Evolutionary conservation across 2,888 invertebrate genomes (phyloP), one percentile per base, ranked within the genome.

Genomic region (Amphiduros pacificus): DNA sequence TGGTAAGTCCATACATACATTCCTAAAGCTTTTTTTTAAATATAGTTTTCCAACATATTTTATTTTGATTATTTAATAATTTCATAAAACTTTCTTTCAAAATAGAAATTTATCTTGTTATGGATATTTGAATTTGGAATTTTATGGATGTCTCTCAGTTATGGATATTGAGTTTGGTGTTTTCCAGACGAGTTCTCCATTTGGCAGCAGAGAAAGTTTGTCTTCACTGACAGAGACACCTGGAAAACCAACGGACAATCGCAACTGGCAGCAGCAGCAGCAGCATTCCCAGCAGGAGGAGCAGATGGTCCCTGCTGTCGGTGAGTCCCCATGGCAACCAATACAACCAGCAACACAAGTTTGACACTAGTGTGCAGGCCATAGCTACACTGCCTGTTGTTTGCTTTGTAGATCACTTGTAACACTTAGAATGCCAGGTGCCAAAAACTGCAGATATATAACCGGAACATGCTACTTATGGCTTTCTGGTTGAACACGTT

Each of bases 131-230:
- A n/a, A n/a, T n/a, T n/a, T n/a, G n/a, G n/a, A n/a, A n/a, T n/a
- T n/a, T n/a, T n/a, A n/a, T n/a, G n/a, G n/a, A n/a, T n/a, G n/a
- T n/a, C n/a, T n/a, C n/a, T n/a, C n/a, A n/a, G n/a, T n/a, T n/a
- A n/a, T n/a, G n/a, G n/a, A n/a, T n/a, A n/a, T n/a, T n/a, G n/a
- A n/a, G n/a, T n/a, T n/a, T 55, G 36, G 6, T 24, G 11, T 29
- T 6, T 50, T 67, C 24, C 57, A 80, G 81, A 73, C 75, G n/a
- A 75, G 76, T 58, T 81, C 82, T 29, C 77, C 80, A 29, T 78
- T 77, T 68, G 82, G 81, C 17, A 82, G 82, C 63, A 77, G 76
- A 50, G 81, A 81, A 56, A 80, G 79, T 62, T 67, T 82, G 56
- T 69, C 73, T n/a, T 77, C 77, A 2, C 32, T 68, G 40, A 17